A percentile compares a stretch with the other conserved stretches of the same genome.
Evolutionary conservation across 2,797 vertebrate species (phyloP).

Genomic region (Tangara arthus): DNA sequence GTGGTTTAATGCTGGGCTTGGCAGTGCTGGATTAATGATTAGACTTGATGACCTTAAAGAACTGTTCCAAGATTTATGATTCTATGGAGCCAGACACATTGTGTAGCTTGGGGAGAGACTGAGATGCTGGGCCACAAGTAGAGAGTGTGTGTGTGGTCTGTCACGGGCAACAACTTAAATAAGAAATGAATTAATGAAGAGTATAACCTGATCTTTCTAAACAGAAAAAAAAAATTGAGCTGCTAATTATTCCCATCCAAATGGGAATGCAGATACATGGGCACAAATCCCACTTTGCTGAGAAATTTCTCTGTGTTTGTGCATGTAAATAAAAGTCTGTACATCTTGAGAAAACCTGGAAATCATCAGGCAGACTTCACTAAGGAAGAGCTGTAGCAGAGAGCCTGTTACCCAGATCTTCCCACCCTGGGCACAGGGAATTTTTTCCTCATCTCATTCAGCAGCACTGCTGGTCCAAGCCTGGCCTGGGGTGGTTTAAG

Average conservation of each 20-base stretch:
- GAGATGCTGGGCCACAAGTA: neutral
- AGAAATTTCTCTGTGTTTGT: neutral
- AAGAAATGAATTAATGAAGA: neutral
- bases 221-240: neutral
- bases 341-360: neutral
- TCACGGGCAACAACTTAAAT: neutral
- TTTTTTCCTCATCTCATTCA: neutral
- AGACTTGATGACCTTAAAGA: neutral
- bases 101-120: rapidly evolving
- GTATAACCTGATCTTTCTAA: neutral
- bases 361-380: neutral
- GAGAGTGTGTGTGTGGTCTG: neutral
- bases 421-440: neutral
- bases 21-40: neutral
- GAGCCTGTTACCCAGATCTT: neutral
- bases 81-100: neutral
- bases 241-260: neutral
- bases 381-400: neutral
- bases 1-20: neutral
- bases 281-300: neutral
- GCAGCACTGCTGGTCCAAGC: neutral
- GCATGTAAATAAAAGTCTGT: neutral
- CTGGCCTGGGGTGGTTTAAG: neutral
- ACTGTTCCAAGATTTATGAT: neutral
- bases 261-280: neutral